A percentile compares a stretch with the other conserved stretches of the same genome.
Evolutionary conservation across 2,797 vertebrate genomes (phyloP).

Genomic region (Onychomys torridus): DNA sequence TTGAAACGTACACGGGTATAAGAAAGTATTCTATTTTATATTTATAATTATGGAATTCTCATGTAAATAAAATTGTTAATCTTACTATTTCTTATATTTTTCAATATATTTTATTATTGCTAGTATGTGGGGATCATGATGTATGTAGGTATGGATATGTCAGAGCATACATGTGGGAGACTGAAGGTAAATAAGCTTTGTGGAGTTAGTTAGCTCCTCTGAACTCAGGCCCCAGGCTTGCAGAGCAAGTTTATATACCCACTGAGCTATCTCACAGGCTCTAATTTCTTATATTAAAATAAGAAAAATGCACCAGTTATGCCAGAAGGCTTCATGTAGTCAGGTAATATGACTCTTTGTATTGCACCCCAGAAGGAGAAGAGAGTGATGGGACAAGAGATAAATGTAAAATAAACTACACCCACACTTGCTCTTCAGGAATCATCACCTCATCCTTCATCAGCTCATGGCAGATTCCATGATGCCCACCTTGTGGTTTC

Average conservation of each 20-base stretch:
- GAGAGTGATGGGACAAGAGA: not conserved
- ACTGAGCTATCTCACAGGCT: not conserved
- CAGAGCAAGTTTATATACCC: not conserved
- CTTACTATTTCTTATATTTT: not conserved
- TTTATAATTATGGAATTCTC: constrained; percentile 3
- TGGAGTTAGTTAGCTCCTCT: no score
- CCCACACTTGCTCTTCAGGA: not conserved
- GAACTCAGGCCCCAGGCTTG: not conserved
- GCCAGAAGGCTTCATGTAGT: not conserved
- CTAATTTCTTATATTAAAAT: not conserved
- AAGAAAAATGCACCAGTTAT: not conserved
- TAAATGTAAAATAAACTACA: not conserved
- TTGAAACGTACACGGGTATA: not conserved
- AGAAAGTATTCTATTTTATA: not conserved
- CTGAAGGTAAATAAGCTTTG: not conserved
- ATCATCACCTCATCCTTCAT: not conserved
- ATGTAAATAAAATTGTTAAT: not conserved
- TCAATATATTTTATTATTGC: not conserved
- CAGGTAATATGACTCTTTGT: not conserved
- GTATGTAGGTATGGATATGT: not conserved
- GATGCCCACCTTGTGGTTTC: not conserved
- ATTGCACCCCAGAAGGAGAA: not conserved
- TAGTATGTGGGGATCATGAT: not conserved
- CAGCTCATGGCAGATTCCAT: not conserved
- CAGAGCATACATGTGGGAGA: no score